These are phyloP conservation scores for Rhabdomys dilectus DNA, from an alignment of 2,113 vertebrate species.

Conservation along the genomic window DNA sequence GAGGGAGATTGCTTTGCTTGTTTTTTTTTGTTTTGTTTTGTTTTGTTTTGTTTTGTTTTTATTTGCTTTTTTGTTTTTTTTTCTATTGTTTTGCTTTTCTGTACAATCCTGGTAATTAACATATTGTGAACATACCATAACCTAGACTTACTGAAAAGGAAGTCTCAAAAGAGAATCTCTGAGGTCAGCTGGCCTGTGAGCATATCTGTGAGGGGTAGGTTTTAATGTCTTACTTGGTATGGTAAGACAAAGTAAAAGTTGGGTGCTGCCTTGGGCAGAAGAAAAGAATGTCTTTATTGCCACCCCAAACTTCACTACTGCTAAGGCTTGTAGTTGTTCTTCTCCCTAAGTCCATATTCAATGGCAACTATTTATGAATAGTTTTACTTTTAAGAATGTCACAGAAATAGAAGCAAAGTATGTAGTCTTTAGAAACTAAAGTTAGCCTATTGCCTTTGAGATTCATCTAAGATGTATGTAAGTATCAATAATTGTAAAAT, in stretches of 20 bases:
- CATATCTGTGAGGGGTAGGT: not conserved
- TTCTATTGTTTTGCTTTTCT: not conserved
- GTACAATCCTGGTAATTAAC: not conserved
- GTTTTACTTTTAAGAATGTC: slow-evolving; percentile 35
- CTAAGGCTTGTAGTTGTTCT: not conserved
- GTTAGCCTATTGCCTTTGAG: not conserved
- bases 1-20: not conserved
- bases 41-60: not conserved
- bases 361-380: not conserved
- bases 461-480: not conserved
- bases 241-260: not conserved
- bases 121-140: not conserved
- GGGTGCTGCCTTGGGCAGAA: not conserved
- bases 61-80: not conserved
- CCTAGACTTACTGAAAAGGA: not conserved
- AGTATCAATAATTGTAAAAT: not conserved
- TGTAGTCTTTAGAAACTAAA: not conserved
- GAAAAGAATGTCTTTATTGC: not conserved
- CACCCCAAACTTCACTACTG: not conserved
- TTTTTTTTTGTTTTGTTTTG: not conserved
- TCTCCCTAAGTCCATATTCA: not conserved
- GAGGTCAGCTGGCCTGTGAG: not conserved
- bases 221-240: not conserved
- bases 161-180: not conserved
- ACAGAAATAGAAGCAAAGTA: slow-evolving; percentile 36